Evolutionary conservation across 2,888 invertebrate genomes (phyloP).

Genomic region (Oxystoma pomonae): DNA sequence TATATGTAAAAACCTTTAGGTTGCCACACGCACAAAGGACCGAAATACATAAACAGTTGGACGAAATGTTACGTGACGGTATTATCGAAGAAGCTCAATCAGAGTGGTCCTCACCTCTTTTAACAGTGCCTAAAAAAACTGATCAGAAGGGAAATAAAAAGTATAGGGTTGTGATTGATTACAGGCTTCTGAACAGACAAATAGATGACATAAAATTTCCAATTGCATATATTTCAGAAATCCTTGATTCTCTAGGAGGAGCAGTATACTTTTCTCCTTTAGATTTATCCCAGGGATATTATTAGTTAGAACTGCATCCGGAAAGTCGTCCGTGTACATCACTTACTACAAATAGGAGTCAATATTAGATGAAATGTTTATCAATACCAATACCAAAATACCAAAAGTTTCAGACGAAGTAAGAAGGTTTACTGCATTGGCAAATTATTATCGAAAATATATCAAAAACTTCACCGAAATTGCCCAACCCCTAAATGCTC

Average conservation of each 20-base stretch:
- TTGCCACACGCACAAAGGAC: background rate
- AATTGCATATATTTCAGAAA: background rate
- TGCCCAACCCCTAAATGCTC: background rate
- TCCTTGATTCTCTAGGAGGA: background rate
- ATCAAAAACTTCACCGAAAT: conserved; percentile 16
- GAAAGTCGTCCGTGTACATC: conserved; percentile 25
- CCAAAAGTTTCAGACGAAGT: conserved; percentile 8
- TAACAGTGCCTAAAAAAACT: background rate
- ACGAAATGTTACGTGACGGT: background rate
- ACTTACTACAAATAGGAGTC: conserved; percentile 28
- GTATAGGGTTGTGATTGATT: background rate
- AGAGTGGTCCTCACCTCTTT: background rate
- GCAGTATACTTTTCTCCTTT: background rate
- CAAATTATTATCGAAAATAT: conserved; percentile 8
- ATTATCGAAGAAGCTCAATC: background rate
- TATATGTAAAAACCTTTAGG: background rate
- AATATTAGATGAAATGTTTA: conserved; percentile 28
- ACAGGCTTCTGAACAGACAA: background rate
- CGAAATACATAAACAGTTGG: background rate
- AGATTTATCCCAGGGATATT: background rate
- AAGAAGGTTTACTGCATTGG: background rate
- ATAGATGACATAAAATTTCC: background rate
- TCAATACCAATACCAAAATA: conserved; percentile 29
- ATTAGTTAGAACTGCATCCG: conserved; percentile 5
- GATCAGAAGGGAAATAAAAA: too few species aligned